Base-by-base conservation (phyloP, 2,113 vertebrate species). In the Glaucidium brasilianum region DNA sequence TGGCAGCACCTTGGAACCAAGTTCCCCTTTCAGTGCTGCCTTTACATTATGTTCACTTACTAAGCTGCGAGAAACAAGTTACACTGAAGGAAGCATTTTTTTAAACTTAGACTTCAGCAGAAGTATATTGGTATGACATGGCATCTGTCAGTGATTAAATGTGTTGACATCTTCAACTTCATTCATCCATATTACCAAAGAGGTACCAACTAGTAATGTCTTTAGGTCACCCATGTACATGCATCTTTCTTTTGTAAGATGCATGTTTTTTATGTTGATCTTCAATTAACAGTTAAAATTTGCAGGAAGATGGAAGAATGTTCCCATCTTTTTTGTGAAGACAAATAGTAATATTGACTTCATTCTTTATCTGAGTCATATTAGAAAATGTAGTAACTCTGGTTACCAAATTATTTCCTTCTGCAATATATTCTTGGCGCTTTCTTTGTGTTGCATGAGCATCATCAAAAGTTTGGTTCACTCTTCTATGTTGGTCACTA, bases 341-440 rank as follows among this genome's bases (percentile, higher is more conserved):
- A 52, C 79, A 81, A 79, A 73, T 79, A 72, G 39, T 37, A 81
- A 56, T 89, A 94, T 58, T 94, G 43, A 86, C 68, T 80, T 75
- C 58, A n/a, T 79, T 88, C 59, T 92, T 84, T 90, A 86, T 86
- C 63, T 77, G 52, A 95, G 52, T 91, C 76, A 18, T 81, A 72
- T 88, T 85, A 94, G 60, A 84, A 89, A 84, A 94, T 71, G 29
- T 86, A 71, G n/a, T 71, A 94, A 72, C 60, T 95, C 34, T 79
- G 43, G 39, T 81, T 94, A 86, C 39, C 27, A 92, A 81, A 86
- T 94, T 53, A 67, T 95, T 96, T 93, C 90, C 34, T 41, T 90
- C 50, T 95, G 82, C 76, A 78, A 0, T 78, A 25, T 59, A 25
- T 92, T 91, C 37, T 87, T 94, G 64, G 35, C 30, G 2, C 1